phyloP scores from a whole-genome alignment of 1,140 invertebrate species.

The Drosophila rhopaloa region DNA sequence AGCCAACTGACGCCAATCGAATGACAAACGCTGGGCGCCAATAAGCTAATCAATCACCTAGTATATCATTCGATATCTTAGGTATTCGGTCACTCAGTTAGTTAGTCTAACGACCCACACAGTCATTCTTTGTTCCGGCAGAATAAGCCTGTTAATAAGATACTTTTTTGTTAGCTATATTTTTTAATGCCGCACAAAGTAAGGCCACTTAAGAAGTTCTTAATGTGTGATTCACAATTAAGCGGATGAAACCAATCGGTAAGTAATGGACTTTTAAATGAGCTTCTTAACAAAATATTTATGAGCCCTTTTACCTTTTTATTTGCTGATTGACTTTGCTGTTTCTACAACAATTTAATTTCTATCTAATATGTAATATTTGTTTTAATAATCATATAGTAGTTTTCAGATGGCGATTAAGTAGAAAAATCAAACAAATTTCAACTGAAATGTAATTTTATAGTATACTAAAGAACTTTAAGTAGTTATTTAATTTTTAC shows the following conservation, averaged over 20 bases:
- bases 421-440: too few relatives aligned
- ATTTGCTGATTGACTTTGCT: too few relatives aligned
- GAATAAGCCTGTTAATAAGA: neutral
- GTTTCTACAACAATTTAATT: too few relatives aligned
- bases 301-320: too few relatives aligned
- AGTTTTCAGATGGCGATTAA: too few relatives aligned
- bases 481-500: neutral
- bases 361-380: too few relatives aligned
- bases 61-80: constrained; percentile 3
- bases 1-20: constrained; percentile 13
- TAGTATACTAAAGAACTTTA: too few relatives aligned
- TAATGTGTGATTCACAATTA: neutral
- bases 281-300: neutral
- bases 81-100: constrained; percentile 2
- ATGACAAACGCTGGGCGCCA: constrained; percentile 48
- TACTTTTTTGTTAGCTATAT: neutral
- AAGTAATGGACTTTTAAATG: constrained; percentile 20
- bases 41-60: constrained; percentile 22
- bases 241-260: constrained; percentile 19
- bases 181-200: neutral
- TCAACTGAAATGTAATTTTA: too few relatives aligned
- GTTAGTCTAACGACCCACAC: constrained; percentile 1
- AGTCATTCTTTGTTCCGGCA: neutral
- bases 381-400: too few relatives aligned
- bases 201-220: constrained; percentile 2